Conservation (phyloP, 2,888 invertebrate genomes). For the Apoderus coryli region DNA sequence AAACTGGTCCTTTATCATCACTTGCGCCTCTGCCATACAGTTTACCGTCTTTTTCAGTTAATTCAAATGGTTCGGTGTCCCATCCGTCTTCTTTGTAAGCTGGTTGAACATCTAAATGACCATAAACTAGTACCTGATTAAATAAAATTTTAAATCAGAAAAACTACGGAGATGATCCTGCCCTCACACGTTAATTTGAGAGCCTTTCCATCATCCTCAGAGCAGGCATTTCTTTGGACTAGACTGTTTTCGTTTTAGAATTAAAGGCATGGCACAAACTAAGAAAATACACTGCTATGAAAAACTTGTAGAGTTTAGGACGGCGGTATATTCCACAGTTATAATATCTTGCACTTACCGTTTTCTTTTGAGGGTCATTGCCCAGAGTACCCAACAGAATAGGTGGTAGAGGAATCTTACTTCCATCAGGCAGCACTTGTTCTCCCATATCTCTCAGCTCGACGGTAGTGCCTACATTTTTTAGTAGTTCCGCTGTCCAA, state of each 20-base stretch:
- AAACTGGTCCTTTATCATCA: constrained; percentile 85
- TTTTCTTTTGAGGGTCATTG: constrained; percentile 73
- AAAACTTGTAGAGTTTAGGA: no score
- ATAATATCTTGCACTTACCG: no score
- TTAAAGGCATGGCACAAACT: no score
- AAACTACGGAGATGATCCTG: no score
- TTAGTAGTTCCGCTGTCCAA: constrained; percentile 58
- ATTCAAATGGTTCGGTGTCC: constrained; percentile 84
- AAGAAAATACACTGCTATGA: no score
- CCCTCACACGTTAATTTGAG: no score
- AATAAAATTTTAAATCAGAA: no score
- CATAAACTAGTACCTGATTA: constrained; percentile 89
- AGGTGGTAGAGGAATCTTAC: constrained; percentile 65
- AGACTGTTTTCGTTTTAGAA: no score
- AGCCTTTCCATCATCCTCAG: no score
- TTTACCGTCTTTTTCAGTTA: constrained; percentile 77
- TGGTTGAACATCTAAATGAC: constrained; percentile 97
- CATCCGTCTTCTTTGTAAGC: constrained; percentile 87
- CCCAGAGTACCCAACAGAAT: constrained; percentile 69
- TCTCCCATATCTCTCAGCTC: constrained; percentile 21
- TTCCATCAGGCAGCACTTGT: constrained; percentile 56
- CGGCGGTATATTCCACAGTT: no score
- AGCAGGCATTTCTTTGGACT: no score
- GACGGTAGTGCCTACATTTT: constrained; percentile 20
- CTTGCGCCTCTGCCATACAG: constrained; percentile 77